Conservation (phyloP, 2,888 invertebrate species). For the Punctoribates punctum region DNA sequence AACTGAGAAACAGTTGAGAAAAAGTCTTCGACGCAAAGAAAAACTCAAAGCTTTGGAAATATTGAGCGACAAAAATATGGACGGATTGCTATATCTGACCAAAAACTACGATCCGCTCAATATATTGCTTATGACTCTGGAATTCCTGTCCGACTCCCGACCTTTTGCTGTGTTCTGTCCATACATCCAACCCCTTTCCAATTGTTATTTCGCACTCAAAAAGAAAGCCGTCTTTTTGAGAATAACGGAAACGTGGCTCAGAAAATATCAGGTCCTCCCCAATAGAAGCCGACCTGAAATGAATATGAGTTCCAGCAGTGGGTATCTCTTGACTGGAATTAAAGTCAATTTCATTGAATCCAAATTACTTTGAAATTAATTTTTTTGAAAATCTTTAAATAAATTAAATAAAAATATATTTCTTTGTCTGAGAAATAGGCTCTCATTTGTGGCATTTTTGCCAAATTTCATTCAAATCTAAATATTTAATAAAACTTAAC, state of each 20-base stretch:
- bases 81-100: conserved; percentile 66
- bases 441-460: too few species aligned
- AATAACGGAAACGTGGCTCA: conserved; percentile 78
- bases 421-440: background rate
- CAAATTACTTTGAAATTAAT: background rate
- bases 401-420: background rate
- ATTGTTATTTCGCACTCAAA: conserved; percentile 74
- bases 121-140: conserved; percentile 68
- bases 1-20: conserved; percentile 42
- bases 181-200: conserved; percentile 69
- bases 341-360: conserved; percentile 53
- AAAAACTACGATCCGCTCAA: conserved; percentile 80
- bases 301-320: conserved; percentile 80
- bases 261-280: conserved; percentile 82
- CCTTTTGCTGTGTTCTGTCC: conserved; percentile 79
- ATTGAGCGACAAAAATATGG: conserved; percentile 56
- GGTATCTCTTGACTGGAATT: conserved; percentile 75
- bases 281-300: conserved; percentile 93
- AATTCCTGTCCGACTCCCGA: conserved; percentile 73
- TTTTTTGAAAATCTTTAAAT: background rate
- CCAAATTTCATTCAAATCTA: too few species aligned
- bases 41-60: conserved; percentile 47
- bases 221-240: conserved; percentile 69
- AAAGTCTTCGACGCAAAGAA: conserved; percentile 45
- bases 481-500: too few species aligned